Conservation (phyloP, 92 coral and sea anemone species). For the Heliopora coerulea region DNA sequence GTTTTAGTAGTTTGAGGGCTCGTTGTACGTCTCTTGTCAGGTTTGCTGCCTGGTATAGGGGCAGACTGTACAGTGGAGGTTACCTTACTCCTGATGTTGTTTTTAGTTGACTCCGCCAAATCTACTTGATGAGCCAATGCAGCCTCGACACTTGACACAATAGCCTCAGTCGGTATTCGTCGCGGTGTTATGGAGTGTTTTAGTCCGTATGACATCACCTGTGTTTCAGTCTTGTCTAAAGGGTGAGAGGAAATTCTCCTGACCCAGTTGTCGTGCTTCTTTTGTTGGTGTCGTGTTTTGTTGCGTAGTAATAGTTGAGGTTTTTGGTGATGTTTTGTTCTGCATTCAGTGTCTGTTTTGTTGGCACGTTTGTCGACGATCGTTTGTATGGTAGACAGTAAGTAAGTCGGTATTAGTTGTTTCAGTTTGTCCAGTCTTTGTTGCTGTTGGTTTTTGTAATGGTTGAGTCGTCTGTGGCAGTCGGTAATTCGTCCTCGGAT, state of each 20-base stretch:
- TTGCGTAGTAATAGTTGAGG: slow-evolving; percentile 30
- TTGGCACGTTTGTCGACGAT: slow-evolving; percentile 52
- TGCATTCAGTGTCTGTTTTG: slow-evolving; percentile 18
- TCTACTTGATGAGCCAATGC: slow-evolving; percentile 42
- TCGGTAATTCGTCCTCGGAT: slow-evolving; percentile 54
- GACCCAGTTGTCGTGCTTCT: slow-evolving; percentile 34
- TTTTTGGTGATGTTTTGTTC: slow-evolving; percentile 15
- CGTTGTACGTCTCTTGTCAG: neutral
- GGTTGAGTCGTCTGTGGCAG: slow-evolving; percentile 53
- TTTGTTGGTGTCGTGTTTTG: slow-evolving; percentile 41
- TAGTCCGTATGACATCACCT: slow-evolving; percentile 32
- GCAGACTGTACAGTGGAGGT: slow-evolving; percentile 39
- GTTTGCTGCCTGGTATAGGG: neutral
- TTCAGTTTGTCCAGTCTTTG: slow-evolving; percentile 45
- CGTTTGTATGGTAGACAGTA: slow-evolving; percentile 31
- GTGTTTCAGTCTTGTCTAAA: slow-evolving; percentile 36
- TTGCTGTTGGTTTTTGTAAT: slow-evolving; percentile 40
- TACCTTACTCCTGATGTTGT: slow-evolving; percentile 38
- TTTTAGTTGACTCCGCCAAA: slow-evolving; percentile 17
- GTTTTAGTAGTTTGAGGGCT: slow-evolving; percentile 2
- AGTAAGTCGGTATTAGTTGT: slow-evolving; percentile 52
- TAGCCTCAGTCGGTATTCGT: slow-evolving; percentile 41
- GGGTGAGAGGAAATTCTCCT: slow-evolving; percentile 47
- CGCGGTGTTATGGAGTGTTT: no score
- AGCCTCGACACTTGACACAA: slow-evolving; percentile 49